Conservation (phyloP, 2,113 vertebrate genomes). For the Brachypodius melanocephalos region DNA sequence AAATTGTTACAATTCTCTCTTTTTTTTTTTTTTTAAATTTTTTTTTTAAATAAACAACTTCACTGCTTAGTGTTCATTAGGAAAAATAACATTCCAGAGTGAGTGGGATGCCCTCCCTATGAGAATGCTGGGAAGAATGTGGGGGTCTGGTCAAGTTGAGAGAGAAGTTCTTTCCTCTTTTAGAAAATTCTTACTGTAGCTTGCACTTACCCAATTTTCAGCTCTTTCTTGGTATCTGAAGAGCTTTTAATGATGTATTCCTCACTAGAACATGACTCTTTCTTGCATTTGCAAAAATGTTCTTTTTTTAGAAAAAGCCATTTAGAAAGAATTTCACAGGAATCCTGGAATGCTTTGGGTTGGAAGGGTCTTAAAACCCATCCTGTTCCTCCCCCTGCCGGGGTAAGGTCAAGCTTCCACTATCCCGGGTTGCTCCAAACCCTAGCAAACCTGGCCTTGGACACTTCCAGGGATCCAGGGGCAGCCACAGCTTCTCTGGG, state of each 20-base stretch:
- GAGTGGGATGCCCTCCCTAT: not conserved
- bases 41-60: not conserved
- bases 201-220: not conserved
- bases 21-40: too few relatives aligned
- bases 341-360: not conserved
- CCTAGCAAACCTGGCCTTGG: accelerated
- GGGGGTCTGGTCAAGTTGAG: not conserved
- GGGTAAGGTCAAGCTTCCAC: not conserved
- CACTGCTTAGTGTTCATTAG: not conserved
- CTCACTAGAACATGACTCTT: not conserved
- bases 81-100: not conserved
- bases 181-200: not conserved
- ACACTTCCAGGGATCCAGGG: not conserved
- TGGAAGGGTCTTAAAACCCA: not conserved
- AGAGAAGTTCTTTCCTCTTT: not conserved
- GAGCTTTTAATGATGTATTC: not conserved
- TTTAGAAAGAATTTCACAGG: not conserved
- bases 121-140: not conserved
- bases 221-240: not conserved
- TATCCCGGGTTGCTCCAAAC: not conserved
- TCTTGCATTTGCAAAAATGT: not conserved
- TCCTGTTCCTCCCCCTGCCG: accelerated
- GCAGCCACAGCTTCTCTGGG: not conserved
- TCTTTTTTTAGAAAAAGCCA: not conserved
- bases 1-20: not conserved